These are phyloP conservation scores for Salarias fasciatus DNA, from an alignment of 2,797 vertebrate species.

Conservation along the genomic window DNA sequence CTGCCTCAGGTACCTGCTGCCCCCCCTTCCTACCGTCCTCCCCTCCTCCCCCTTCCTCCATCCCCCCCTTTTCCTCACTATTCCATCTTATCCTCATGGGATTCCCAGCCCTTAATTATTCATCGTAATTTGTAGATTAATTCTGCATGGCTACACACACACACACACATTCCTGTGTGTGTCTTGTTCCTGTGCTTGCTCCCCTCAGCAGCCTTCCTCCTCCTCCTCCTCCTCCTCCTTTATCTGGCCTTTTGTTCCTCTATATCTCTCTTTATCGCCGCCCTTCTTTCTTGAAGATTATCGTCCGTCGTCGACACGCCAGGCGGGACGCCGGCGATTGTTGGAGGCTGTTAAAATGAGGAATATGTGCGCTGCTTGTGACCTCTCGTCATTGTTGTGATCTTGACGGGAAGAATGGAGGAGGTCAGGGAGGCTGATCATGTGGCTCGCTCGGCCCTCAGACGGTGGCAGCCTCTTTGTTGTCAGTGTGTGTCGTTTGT, in stretches of 20 bases:
- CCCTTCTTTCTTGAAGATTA: not conserved
- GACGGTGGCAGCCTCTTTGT: too few relatives aligned
- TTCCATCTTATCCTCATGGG: constrained; percentile 61
- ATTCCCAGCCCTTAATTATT: constrained; percentile 77
- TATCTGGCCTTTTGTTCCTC: constrained; percentile 2
- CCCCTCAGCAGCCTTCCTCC: constrained; percentile 5
- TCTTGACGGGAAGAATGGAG: too few relatives aligned
- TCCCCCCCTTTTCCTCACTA: constrained; percentile 40
- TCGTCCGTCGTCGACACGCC: too few relatives aligned
- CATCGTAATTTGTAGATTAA: constrained; percentile 75
- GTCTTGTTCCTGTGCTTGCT: constrained; percentile 28
- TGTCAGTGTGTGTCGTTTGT: too few relatives aligned
- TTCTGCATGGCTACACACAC: constrained; percentile 65
- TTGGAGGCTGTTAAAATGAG: too few relatives aligned
- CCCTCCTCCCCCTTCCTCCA: constrained; percentile 1
- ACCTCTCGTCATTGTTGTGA: too few relatives aligned
- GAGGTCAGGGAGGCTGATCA: too few relatives aligned
- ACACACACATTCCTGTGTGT: constrained; percentile 12
- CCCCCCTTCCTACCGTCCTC: constrained; percentile 7
- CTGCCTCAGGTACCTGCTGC: constrained; percentile 31
- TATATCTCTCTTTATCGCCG: not conserved
- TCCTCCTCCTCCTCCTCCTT: constrained; percentile 3
- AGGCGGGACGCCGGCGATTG: too few relatives aligned
- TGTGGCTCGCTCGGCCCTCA: too few relatives aligned
- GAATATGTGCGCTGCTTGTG: too few relatives aligned